These are phyloP conservation scores for Salvelinus fontinalis DNA, from an alignment of 2,113 vertebrate species.

Conservation along the genomic window DNA sequence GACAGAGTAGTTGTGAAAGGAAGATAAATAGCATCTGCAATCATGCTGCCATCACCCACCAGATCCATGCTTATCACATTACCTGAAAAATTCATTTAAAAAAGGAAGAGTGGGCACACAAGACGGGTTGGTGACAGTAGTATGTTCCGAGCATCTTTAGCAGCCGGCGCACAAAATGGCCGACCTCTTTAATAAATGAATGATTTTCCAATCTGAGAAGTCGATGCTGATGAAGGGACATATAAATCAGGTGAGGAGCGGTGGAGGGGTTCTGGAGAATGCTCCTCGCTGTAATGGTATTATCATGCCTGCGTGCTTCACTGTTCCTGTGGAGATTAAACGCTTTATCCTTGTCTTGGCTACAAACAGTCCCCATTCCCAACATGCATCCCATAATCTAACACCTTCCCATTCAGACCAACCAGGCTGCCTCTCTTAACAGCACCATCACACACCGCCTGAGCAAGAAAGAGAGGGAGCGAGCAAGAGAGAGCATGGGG, in stretches of 20 bases:
- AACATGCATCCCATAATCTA: constrained; percentile 51
- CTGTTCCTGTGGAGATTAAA: constrained; percentile 72
- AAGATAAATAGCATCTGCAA: constrained; percentile 62
- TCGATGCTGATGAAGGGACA: constrained; percentile 65
- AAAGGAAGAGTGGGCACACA: neutral
- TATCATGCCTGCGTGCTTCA: constrained; percentile 59
- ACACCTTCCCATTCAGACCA: constrained; percentile 32
- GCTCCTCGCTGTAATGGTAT: constrained; percentile 64
- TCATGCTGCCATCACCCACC: constrained; percentile 47
- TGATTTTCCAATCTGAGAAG: constrained; percentile 62
- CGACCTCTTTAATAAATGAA: constrained; percentile 62
- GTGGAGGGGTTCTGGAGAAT: constrained; percentile 41
- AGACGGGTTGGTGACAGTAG: constrained; percentile 41
- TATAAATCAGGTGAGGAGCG: constrained; percentile 65
- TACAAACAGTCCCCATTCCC: constrained; percentile 45
- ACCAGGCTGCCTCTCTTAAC: constrained; percentile 25
- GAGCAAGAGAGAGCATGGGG: constrained; percentile 27
- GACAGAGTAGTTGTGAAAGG: constrained; percentile 37
- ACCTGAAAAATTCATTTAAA: constrained; percentile 42
- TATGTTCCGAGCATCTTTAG: constrained; percentile 50
- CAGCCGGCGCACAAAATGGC: constrained; percentile 46
- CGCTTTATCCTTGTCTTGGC: constrained; percentile 73
- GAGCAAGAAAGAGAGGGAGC: constrained; percentile 9
- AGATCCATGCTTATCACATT: constrained; percentile 62
- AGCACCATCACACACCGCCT: constrained; percentile 32